Base-by-base conservation (phyloP, 1,140 invertebrate genomes). In the Leucophenga varia region DNA sequence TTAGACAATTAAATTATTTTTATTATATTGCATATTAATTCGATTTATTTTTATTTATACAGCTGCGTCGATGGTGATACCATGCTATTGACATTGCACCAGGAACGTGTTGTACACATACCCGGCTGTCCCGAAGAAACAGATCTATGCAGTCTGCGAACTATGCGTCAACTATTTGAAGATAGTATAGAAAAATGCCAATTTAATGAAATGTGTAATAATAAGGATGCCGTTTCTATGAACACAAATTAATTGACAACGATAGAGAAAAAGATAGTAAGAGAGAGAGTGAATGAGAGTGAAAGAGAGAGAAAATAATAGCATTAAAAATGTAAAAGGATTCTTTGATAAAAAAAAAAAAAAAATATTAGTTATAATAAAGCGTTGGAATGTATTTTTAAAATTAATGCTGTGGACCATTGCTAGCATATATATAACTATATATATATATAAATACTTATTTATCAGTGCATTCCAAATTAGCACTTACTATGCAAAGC, bases 11-110 rank as follows among this genome's bases (percentile, higher is more conserved):
- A 16, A 10, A 37, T 37, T 10, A 16, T 10, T 37, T 10, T 37
- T 8, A 37, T 37, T 37, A 37, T 10, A 37, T 10, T 37, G 7
- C 16, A 17, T 31, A 36, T 16, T 57, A n/a, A n/a, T n/a, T 53
- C n/a, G 80, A n/a, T n/a, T n/a, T n/a, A n/a, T n/a, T n/a, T n/a
- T n/a, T n/a, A n/a, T 80, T n/a, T n/a, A n/a, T n/a, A 50, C 57
- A 88, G 85, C 38, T 89, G 87, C 60, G 64, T 76, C 19, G 65
- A 76, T 35, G 73, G 77, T 5, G 77, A 81, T 13, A 72, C 65
- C 2, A 81, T 84, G 60, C 75, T 90, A 22, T 70, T 89, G 42
- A 77, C 83, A 0, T 65, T 90, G 53, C 86, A 89, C 69, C 88
- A 91, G 74, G 89, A 91, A 72, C 78, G 79, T 38, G 72, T 81